Percentiles rank a stretch among this genome's conserved stretches.
Conservation (phyloP, 2,888 invertebrate species). For the Fragum fragum region DNA sequence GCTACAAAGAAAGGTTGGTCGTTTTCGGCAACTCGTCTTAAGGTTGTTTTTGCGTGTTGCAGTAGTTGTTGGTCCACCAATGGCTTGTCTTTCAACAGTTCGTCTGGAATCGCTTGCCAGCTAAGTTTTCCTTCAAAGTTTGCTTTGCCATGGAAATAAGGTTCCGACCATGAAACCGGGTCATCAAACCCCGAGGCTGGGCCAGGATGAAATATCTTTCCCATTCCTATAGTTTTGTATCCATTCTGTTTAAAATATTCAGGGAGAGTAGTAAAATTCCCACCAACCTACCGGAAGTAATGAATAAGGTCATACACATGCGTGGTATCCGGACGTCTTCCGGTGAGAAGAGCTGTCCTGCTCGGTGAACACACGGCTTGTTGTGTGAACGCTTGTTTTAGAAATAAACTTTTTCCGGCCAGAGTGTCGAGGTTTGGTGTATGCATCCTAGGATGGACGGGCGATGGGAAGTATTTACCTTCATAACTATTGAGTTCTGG, state of each 20-base stretch:
- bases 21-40: slow-evolving; percentile 85
- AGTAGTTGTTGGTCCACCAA: slow-evolving; percentile 93
- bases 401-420: slow-evolving; percentile 66
- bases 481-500: slow-evolving; percentile 67
- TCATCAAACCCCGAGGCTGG: slow-evolving; percentile 71
- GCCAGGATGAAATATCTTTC: slow-evolving; percentile 70
- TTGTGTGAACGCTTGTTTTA: slow-evolving; percentile 69
- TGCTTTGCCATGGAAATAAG: slow-evolving; percentile 71
- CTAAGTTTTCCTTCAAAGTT: slow-evolving; percentile 89
- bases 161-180: slow-evolving; percentile 59
- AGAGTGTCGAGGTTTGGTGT: slow-evolving; percentile 73
- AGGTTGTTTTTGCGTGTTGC: slow-evolving; percentile 89
- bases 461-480: slow-evolving; percentile 65
- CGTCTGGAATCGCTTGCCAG: slow-evolving; percentile 69
- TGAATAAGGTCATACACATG: slow-evolving; percentile 60
- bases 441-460: slow-evolving; percentile 65
- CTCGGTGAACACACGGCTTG: slow-evolving; percentile 66
- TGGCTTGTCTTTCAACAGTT: slow-evolving; percentile 87
- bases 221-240: slow-evolving; percentile 65
- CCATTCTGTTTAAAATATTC: slow-evolving; percentile 70
- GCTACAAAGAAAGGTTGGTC: slow-evolving; percentile 92
- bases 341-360: slow-evolving; percentile 66
- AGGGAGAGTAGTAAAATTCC: slow-evolving; percentile 71
- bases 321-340: slow-evolving; percentile 71
- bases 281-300: slow-evolving; percentile 69